Conservation (phyloP, 2,797 vertebrate genomes). For the Typhlichthys eigenmanni region DNA sequence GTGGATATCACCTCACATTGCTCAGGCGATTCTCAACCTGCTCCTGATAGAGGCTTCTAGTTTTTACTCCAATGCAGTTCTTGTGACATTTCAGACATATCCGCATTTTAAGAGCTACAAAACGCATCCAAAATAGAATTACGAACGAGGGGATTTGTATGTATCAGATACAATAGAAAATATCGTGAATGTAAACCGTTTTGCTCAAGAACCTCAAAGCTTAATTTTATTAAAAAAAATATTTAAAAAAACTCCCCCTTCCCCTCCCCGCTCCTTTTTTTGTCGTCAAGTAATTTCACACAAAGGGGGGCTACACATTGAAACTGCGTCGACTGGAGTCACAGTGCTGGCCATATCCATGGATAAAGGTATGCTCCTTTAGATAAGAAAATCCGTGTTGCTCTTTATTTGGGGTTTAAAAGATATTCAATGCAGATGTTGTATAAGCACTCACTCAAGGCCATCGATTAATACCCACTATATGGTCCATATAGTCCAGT, state of each 20-base stretch:
- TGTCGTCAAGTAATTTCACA: slow-evolving; percentile 76
- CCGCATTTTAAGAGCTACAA: slow-evolving; percentile 52
- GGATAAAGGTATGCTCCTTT: slow-evolving; percentile 69
- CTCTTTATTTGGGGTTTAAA: slow-evolving; percentile 65
- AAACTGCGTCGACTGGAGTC: slow-evolving; percentile 86
- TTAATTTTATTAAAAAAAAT: slow-evolving; percentile 37
- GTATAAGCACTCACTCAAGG: slow-evolving; percentile 74
- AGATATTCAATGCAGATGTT: slow-evolving; percentile 70
- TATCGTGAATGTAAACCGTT: slow-evolving; percentile 80
- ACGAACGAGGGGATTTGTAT: slow-evolving; percentile 10
- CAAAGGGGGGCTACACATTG: slow-evolving; percentile 87
- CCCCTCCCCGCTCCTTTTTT: slow-evolving; percentile 18
- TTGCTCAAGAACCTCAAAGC: slow-evolving; percentile 76
- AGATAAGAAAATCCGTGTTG: slow-evolving; percentile 56
- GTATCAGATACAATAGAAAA: slow-evolving; percentile 54
- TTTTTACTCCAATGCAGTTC: slow-evolving; percentile 64
- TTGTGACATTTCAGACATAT: slow-evolving; percentile 57
- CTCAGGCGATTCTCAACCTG: slow-evolving; percentile 61
- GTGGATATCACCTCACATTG: slow-evolving; percentile 31
- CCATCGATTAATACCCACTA: slow-evolving; percentile 88
- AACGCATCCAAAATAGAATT: slow-evolving; percentile 24
- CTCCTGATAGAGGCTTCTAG: slow-evolving; percentile 65
- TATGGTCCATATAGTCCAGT: slow-evolving; percentile 84
- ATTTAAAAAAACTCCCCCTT: slow-evolving; percentile 24
- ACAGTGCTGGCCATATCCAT: slow-evolving; percentile 84